Evolutionary conservation across 2,113 vertebrate species (phyloP).

Genomic region (Rutilus rutilus): DNA sequence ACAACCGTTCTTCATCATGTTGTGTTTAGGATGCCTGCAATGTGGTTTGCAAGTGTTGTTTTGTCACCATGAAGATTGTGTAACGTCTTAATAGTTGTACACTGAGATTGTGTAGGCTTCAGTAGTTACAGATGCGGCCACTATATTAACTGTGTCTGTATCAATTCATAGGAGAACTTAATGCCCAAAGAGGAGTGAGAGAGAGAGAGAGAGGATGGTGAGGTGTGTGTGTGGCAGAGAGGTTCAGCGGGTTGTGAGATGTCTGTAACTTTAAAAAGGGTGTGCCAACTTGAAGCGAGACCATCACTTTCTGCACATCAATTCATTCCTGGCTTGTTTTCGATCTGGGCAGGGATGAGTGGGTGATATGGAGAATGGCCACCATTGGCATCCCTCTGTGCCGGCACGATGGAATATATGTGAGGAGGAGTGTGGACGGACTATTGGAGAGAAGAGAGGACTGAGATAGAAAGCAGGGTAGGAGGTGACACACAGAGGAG

Average conservation of each 20-base stretch:
- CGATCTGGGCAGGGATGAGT: constrained; percentile 35
- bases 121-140: neutral
- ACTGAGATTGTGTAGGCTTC: neutral
- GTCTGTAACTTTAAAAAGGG: constrained; percentile 57
- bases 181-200: neutral
- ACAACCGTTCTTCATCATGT: neutral
- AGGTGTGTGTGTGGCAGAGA: neutral
- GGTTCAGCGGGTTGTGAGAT: constrained; percentile 46
- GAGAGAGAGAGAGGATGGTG: neutral
- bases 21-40: neutral
- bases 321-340: constrained; percentile 39
- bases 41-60: neutral
- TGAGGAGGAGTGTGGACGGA: constrained; percentile 32
- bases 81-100: neutral
- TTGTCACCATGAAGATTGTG: constrained; percentile 12
- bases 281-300: constrained; percentile 23
- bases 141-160: neutral
- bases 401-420: constrained; percentile 3
- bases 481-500: constrained; percentile 41
- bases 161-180: neutral
- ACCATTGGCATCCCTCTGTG: constrained; percentile 49
- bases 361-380: constrained; percentile 43
- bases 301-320: constrained; percentile 29
- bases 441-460: constrained; percentile 47
- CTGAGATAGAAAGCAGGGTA: constrained; percentile 44